Percentiles rank a stretch among this genome's conserved stretches.
phyloP scores from a whole-genome alignment of 2,797 vertebrate species.

The Labroides dimidiatus region DNA sequence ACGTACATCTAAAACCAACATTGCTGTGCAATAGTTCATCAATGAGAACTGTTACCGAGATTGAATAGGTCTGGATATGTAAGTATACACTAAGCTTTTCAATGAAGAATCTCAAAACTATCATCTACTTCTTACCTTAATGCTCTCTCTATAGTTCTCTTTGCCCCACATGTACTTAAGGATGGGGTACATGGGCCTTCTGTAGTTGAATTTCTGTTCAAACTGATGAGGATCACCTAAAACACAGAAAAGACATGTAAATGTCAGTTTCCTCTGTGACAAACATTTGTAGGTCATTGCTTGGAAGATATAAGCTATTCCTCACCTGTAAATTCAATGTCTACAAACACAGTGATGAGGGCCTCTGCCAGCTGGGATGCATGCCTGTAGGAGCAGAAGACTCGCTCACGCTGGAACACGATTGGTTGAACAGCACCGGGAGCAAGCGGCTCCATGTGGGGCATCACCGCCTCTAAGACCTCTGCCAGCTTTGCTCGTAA shows the following conservation, averaged over 20 bases:
- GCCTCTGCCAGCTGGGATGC: constrained; percentile 94
- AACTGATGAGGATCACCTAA: constrained; percentile 98
- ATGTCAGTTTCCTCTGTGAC: not conserved
- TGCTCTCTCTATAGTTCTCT: constrained; percentile 91
- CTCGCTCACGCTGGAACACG: constrained; percentile 92
- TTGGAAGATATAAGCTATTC: not conserved
- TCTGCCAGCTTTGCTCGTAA: constrained; percentile 96
- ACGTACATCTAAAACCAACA: not conserved
- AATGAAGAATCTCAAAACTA: no score
- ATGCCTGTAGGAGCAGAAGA: constrained; percentile 91
- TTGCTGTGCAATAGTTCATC: not conserved
- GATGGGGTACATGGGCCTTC: constrained; percentile 98
- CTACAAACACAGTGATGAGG: constrained; percentile 97
- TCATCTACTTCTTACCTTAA: constrained; percentile 88
- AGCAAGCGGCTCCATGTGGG: constrained; percentile 90
- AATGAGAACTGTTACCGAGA: not conserved
- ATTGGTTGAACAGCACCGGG: constrained; percentile 87
- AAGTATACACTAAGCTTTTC: no score
- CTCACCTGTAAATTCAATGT: constrained; percentile 98
- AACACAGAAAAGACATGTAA: not conserved
- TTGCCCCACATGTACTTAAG: constrained; percentile 97
- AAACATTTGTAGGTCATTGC: not conserved
- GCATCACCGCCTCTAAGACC: constrained; percentile 98
- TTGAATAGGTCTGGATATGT: no score
- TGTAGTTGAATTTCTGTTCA: constrained; percentile 99